phyloP scores from a whole-genome alignment of 2,113 vertebrate genomes.

The Oreochromis niloticus region DNA sequence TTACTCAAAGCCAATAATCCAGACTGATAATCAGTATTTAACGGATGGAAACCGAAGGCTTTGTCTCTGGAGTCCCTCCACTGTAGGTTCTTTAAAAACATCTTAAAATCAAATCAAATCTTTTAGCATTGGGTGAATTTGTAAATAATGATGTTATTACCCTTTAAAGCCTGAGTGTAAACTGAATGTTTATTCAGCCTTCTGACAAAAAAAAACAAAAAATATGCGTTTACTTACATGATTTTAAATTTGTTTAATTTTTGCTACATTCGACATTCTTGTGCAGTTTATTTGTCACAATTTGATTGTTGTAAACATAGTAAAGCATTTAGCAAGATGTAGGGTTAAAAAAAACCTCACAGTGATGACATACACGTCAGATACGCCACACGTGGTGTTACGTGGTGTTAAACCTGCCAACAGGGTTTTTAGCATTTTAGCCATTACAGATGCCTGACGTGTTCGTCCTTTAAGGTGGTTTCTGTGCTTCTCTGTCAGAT shows the following conservation, averaged over 20 bases:
- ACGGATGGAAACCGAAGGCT: neutral
- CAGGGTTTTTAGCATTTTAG: neutral
- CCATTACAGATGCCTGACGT: neutral
- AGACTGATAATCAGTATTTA: neutral
- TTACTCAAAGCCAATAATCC: neutral
- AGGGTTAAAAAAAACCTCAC: accelerated
- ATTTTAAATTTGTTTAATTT: neutral
- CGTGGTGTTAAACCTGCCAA: neutral
- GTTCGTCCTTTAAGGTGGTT: neutral
- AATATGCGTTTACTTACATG: neutral
- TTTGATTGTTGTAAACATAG: neutral
- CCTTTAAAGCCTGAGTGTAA: neutral
- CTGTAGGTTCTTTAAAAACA: neutral
- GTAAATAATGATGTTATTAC: neutral
- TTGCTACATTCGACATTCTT: accelerated
- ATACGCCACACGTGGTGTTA: neutral
- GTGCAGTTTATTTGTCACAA: neutral
- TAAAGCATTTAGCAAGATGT: neutral
- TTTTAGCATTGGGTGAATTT: neutral
- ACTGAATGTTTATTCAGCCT: neutral
- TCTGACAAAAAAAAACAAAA: neutral
- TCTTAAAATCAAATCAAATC: neutral
- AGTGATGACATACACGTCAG: neutral
- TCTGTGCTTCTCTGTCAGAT: neutral
- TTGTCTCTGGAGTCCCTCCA: neutral